Conservation (phyloP, 2,797 vertebrate species). For the Numenius phaeopus region DNA sequence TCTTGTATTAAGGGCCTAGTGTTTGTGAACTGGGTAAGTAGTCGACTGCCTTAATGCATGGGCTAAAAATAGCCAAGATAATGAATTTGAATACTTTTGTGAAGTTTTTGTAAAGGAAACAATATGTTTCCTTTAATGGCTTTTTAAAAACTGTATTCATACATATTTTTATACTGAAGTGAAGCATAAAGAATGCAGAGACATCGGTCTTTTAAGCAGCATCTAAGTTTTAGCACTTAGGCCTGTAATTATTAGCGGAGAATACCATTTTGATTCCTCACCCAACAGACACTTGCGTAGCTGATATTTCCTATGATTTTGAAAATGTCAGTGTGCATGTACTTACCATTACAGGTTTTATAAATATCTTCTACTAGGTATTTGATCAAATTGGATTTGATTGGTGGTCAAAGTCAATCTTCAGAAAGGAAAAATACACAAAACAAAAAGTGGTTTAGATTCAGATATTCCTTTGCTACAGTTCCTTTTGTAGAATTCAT, state of each 20-base stretch:
- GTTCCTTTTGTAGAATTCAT: conserved; percentile 1
- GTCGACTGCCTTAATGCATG: not conserved
- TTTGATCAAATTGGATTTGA: not conserved
- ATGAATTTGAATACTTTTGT: not conserved
- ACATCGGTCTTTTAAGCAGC: not conserved
- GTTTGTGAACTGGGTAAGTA: not conserved
- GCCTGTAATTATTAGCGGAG: not conserved
- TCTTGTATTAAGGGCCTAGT: not conserved
- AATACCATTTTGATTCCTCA: not conserved
- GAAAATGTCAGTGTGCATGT: not conserved
- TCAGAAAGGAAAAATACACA: not conserved
- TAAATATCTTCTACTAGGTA: not conserved
- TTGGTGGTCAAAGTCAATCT: not conserved
- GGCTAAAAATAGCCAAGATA: not conserved
- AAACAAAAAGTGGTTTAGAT: not conserved
- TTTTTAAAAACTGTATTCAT: not conserved
- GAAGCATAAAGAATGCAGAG: not conserved
- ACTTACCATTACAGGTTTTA: not conserved
- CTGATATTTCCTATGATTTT: not conserved
- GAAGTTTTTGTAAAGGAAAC: not conserved
- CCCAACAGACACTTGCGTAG: not conserved
- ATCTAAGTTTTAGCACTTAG: not conserved
- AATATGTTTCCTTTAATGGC: not conserved
- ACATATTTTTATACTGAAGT: not conserved
- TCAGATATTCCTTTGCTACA: not conserved